Conservation (phyloP, 2,113 vertebrate genomes). For the Craseonycteris thonglongyai region DNA sequence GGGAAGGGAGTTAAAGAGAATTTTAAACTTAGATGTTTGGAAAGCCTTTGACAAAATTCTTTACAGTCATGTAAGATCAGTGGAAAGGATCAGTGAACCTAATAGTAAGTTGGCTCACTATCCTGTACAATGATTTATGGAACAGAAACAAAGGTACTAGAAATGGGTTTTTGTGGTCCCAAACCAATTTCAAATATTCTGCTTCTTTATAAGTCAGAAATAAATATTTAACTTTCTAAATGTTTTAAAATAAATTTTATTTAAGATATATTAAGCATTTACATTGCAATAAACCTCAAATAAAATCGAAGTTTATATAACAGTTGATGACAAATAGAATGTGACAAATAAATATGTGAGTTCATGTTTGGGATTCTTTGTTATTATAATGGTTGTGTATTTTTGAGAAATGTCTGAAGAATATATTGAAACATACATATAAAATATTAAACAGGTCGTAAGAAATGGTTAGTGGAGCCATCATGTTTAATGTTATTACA, state of each 20-base stretch:
- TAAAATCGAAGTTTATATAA: neutral
- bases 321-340: neutral
- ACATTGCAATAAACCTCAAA: neutral
- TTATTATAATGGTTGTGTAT: neutral
- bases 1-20: conserved; percentile 59
- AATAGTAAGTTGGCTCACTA: conserved; percentile 57
- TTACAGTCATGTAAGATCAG: conserved; percentile 36
- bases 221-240: neutral
- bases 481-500: neutral
- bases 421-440: neutral
- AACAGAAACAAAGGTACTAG: conserved; percentile 55
- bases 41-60: conserved; percentile 61
- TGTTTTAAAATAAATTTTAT: neutral
- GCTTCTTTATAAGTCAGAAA: neutral
- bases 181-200: conserved; percentile 31
- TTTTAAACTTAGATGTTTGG: conserved; percentile 58
- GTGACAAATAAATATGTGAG: neutral
- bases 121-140: conserved; percentile 46
- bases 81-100: conserved; percentile 45
- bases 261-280: neutral
- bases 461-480: neutral
- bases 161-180: conserved; percentile 24
- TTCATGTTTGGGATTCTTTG: neutral
- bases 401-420: neutral
- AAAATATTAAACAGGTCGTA: neutral